Percentiles rank a stretch among this genome's conserved stretches.
Evolutionary conservation across 2,797 vertebrate genomes (phyloP).

Genomic region (Coreius guichenoti): DNA sequence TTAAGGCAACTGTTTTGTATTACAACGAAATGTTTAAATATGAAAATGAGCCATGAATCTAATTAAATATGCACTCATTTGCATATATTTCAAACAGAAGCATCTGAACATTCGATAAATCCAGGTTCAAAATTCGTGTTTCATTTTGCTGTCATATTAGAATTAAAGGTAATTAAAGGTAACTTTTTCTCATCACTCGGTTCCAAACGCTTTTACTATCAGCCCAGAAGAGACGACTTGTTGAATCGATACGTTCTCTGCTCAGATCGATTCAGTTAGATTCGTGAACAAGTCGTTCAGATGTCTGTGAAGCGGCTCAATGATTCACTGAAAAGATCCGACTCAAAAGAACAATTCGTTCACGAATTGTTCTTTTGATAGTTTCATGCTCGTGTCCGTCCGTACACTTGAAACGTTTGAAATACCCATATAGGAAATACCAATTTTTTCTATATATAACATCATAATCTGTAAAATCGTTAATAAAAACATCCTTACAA

Average conservation of each 20-base stretch:
- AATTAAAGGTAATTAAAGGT: not conserved
- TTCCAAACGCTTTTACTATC: not conserved
- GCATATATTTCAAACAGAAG: not conserved
- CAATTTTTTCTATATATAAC: not conserved
- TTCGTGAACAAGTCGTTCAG: not conserved
- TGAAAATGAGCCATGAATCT: not conserved
- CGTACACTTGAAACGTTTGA: not conserved
- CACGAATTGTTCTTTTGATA: not conserved
- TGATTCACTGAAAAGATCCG: constrained; percentile 8
- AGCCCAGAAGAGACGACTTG: not conserved
- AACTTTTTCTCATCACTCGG: not conserved
- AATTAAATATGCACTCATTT: not conserved
- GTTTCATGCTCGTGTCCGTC: not conserved
- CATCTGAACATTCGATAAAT: not conserved
- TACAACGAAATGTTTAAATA: not conserved
- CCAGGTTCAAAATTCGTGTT: not conserved
- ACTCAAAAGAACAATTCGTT: not conserved
- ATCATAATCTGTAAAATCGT: not conserved
- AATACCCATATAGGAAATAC: not conserved
- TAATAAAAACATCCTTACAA: not conserved
- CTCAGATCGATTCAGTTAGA: not conserved
- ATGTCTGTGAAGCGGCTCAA: not conserved
- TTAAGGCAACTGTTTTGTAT: not conserved
- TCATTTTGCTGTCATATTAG: not conserved
- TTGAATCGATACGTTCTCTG: not conserved